These are phyloP conservation scores for Protonemura montana DNA, from an alignment of 2,888 invertebrate species.

Conservation along the genomic window DNA sequence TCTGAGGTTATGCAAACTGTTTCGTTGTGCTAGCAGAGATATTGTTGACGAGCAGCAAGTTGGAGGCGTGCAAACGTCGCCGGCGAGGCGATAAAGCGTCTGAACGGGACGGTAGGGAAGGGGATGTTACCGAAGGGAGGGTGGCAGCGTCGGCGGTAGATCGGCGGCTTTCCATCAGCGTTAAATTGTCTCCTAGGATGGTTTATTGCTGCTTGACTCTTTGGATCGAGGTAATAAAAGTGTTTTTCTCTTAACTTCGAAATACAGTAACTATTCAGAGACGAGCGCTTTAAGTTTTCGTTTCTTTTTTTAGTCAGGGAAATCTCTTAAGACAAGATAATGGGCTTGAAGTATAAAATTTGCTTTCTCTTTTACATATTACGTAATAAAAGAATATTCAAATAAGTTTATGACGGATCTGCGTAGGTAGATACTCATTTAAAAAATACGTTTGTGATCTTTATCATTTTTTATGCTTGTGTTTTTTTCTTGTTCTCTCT, in stretches of 20 bases:
- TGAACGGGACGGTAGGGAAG: background rate
- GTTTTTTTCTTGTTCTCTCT: background rate
- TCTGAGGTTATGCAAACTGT: background rate
- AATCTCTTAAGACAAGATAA: background rate
- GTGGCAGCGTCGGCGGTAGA: background rate
- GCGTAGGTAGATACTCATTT: background rate
- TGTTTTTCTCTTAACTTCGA: slow-evolving; percentile 18
- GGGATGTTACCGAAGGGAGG: background rate
- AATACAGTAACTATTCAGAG: background rate
- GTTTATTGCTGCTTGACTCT: slow-evolving; percentile 23
- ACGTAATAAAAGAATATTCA: background rate
- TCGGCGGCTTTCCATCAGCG: slow-evolving; percentile 21
- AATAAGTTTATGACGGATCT: background rate
- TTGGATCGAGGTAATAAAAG: slow-evolving; percentile 25
- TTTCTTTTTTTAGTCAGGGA: background rate
- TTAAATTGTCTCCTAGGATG: slow-evolving; percentile 21
- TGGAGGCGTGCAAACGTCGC: background rate
- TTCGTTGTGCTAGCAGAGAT: background rate
- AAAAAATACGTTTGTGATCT: background rate
- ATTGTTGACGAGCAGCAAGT: background rate
- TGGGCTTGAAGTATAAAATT: background rate
- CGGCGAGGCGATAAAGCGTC: background rate
- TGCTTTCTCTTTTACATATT: background rate
- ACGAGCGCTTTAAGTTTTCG: background rate
- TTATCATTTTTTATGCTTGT: background rate